These are phyloP conservation scores for Etheostoma cragini DNA, from an alignment of 2,113 vertebrate species.

Conservation along the genomic window DNA sequence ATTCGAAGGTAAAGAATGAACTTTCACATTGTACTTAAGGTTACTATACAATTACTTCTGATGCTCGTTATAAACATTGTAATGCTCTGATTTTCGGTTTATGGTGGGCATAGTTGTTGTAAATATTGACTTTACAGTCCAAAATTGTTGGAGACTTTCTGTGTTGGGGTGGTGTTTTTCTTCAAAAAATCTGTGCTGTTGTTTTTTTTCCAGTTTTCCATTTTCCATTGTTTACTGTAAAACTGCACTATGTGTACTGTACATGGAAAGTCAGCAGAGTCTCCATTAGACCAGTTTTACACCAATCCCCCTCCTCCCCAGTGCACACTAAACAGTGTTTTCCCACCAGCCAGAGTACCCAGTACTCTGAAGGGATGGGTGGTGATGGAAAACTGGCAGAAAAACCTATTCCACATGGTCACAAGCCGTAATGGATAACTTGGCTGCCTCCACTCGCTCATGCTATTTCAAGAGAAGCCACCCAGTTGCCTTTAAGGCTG, in stretches of 20 bases:
- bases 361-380: constrained; percentile 66
- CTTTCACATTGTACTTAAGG: background rate
- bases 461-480: constrained; percentile 82
- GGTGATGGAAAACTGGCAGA: constrained; percentile 81
- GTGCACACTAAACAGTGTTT: constrained; percentile 64
- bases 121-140: constrained; percentile 12
- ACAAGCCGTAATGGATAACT: constrained; percentile 80
- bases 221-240: constrained; percentile 8
- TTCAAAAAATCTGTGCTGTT: background rate
- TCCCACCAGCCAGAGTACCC: constrained; percentile 69
- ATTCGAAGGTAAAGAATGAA: background rate
- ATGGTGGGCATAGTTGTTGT: background rate
- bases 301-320: constrained; percentile 38
- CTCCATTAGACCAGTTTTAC: constrained; percentile 54
- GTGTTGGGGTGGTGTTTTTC: background rate
- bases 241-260: constrained; percentile 9
- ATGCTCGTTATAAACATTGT: too few species aligned
- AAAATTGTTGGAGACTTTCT: background rate
- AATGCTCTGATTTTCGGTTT: background rate
- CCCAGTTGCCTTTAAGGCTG: constrained; percentile 74
- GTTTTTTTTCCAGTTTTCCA: too few species aligned
- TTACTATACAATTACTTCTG: too few species aligned
- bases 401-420: constrained; percentile 78
- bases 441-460: constrained; percentile 66
- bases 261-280: constrained; percentile 43